These are phyloP conservation scores for Phrynocephalus forsythii DNA, from an alignment of 2,797 vertebrate species.

Conservation along the genomic window DNA sequence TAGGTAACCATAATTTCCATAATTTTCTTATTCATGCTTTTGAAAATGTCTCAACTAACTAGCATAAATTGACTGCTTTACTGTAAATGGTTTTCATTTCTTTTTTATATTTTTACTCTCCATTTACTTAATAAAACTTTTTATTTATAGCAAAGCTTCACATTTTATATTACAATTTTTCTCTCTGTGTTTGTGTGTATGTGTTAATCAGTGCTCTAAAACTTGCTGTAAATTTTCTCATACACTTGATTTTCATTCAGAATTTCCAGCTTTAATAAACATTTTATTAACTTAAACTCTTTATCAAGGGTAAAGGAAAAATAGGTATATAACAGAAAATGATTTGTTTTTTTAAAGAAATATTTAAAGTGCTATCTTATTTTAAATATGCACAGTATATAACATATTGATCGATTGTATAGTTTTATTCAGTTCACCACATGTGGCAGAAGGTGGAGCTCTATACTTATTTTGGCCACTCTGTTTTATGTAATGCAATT, in stretches of 20 bases:
- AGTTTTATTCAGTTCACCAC: conserved; percentile 58
- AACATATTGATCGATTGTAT: conserved; percentile 29
- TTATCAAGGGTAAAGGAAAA: too few species aligned
- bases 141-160: conserved; percentile 20
- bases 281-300: too few species aligned
- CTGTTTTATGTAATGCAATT: conserved; percentile 44
- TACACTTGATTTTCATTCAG: background rate
- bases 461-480: conserved; percentile 72
- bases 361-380: conserved; percentile 43
- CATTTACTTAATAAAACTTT: conserved; percentile 24
- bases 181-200: background rate
- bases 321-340: conserved; percentile 25
- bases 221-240: background rate
- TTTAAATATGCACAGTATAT: conserved; percentile 6
- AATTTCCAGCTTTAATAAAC: background rate
- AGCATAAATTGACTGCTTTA: background rate
- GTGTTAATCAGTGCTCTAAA: background rate
- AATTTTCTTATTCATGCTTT: conserved; percentile 27
- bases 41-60: conserved; percentile 11
- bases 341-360: conserved; percentile 10
- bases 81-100: conserved; percentile 28
- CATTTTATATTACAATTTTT: background rate
- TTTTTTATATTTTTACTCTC: conserved; percentile 6
- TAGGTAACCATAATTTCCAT: conserved; percentile 35
- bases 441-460: conserved; percentile 82